A percentile compares a stretch with the other conserved stretches of the same genome.
phyloP scores from a whole-genome alignment of 2,888 invertebrate genomes.

The Copidosoma aretas region DNA sequence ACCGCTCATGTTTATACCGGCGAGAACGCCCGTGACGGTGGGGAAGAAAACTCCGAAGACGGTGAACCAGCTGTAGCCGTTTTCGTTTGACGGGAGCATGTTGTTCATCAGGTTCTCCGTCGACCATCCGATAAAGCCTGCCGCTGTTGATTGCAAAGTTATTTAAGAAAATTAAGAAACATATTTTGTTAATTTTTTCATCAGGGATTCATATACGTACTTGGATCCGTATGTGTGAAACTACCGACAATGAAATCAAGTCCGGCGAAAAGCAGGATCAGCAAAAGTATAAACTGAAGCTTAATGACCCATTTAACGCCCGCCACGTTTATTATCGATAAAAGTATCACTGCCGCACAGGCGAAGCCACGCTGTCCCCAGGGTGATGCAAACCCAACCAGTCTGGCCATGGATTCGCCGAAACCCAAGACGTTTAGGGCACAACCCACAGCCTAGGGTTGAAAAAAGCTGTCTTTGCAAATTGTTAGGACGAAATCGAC shows the following conservation, averaged over 20 bases:
- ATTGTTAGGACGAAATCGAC: conserved; percentile 1
- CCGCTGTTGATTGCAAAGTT: conserved; percentile 62
- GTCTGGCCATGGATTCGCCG: conserved; percentile 92
- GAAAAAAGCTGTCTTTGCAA: not conserved
- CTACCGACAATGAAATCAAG: conserved; percentile 94
- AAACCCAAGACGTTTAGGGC: conserved; percentile 96
- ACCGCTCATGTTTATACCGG: conserved; percentile 98
- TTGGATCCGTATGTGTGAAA: conserved; percentile 76
- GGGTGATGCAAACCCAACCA: conserved; percentile 75
- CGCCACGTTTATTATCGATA: conserved; percentile 91
- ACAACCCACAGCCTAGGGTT: conserved; percentile 88
- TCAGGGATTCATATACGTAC: conserved; percentile 65
- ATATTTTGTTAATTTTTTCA: not conserved
- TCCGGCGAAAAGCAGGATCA: conserved; percentile 86
- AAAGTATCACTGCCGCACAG: conserved; percentile 81
- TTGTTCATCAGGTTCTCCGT: conserved; percentile 81
- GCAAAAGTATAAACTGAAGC: conserved; percentile 85
- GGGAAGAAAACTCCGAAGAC: conserved; percentile 98
- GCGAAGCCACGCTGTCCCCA: conserved; percentile 91
- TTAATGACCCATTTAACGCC: conserved; percentile 99
- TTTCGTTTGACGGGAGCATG: conserved; percentile 78
- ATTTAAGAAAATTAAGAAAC: not conserved
- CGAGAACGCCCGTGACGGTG: conserved; percentile 94
- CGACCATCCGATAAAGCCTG: conserved; percentile 88
- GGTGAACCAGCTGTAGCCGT: conserved; percentile 90